Percentiles rank a stretch among this genome's conserved stretches.
Evolutionary conservation across 2,113 vertebrate species (phyloP).

Genomic region (Ptilorrhoa leucosticta): DNA sequence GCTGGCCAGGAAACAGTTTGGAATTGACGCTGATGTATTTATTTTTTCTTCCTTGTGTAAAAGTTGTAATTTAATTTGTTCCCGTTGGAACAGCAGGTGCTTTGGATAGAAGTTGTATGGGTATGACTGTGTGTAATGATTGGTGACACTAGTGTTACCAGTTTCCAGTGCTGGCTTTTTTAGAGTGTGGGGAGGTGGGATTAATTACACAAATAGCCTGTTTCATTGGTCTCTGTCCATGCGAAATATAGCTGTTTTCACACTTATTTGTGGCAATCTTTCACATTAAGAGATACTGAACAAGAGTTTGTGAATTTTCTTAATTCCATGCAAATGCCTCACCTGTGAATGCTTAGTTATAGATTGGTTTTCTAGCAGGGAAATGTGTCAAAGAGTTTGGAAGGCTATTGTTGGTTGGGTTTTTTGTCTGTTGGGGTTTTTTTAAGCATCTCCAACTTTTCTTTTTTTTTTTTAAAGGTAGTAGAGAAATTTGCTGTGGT

Average conservation of each 20-base stretch:
- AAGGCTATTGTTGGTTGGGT: background rate
- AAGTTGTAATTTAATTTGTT: background rate
- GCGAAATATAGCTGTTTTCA: background rate
- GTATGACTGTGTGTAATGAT: background rate
- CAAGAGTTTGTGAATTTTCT: background rate
- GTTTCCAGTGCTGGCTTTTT: background rate
- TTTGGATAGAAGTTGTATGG: background rate
- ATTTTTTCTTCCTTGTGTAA: background rate
- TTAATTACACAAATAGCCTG: background rate
- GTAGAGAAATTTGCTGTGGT: background rate
- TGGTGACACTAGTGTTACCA: background rate
- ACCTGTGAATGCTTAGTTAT: background rate
- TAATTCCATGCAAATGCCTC: background rate
- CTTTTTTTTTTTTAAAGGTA: background rate
- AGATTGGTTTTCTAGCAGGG: background rate
- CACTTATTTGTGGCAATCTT: background rate
- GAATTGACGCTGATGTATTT: background rate
- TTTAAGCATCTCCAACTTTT: background rate
- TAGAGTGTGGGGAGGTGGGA: background rate
- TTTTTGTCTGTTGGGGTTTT: background rate
- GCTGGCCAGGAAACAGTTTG: background rate
- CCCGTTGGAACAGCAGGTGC: background rate
- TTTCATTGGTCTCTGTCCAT: background rate
- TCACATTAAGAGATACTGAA: background rate
- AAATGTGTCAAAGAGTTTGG: background rate